Evolutionary conservation across 2,113 vertebrate species (phyloP), one percentile per base, ranked within the genome.

Genomic region (Planiliza haematocheilus): DNA sequence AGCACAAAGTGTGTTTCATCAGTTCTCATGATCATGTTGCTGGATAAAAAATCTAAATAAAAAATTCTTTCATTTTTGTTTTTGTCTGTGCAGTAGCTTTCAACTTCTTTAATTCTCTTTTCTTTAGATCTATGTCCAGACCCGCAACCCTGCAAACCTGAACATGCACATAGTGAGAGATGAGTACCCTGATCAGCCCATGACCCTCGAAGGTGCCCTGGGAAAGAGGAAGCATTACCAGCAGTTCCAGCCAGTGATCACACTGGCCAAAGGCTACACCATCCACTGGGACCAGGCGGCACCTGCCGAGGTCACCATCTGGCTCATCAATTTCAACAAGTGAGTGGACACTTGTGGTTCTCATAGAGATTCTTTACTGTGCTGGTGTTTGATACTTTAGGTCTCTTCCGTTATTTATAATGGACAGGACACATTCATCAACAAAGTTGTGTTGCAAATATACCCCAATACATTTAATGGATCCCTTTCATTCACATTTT

Each of bases 261-360:
- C 94, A 0, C 91, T 99, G 67, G 88, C 91, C 53, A 98, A 97
- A 87, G 94, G 96, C 76, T 99, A 99, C 86, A 98, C 98, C 5
- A 89, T 98, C 75, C 97, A 99, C 86, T 99, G 98, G 98, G 95
- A 98, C 85, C 95, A 93, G 83, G 86, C 91, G 0, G 96, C 98
- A 3, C 98, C 98, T 0, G 92, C 96, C 5, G 98, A 99, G 86
- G 92, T 99, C 68, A 94, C 92, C 75, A 90, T 99, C 82, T 98
- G 97, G 97, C 95, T 97, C 86, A 99, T 99, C 92, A 99, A 99
- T 92, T 99, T 99, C 92, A 97, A 96, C 91, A 98, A 93, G 98
- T 99, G 79, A 94, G 96, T 87, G 24, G 24, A 30, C 24, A 30
- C 7, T 6, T 9, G 11, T 45, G 2, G 24, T 30, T 30, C 24